Base-by-base conservation (phyloP, 1,140 invertebrate genomes). In the Heliothis virescens region DNA sequence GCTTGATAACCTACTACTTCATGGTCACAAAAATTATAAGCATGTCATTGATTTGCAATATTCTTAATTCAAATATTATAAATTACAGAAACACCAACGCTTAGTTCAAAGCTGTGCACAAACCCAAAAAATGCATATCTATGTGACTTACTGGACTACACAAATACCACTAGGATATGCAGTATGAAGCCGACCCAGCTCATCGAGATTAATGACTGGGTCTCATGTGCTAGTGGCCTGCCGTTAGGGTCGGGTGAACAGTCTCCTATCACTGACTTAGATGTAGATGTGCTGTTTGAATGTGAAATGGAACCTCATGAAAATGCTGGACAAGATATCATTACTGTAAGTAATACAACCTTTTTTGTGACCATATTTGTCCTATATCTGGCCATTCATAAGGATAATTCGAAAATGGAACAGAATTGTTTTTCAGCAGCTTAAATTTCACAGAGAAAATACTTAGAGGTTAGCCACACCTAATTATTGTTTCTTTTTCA, bases 241-340 rank as follows among this genome's bases (percentile, higher is more conserved):
- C 93, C 93, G 0, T 77, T 94, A 1, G 92, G 92, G 0, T 90
- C 86, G 0, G 79, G 81, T 41, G 91, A 94, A 13, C 79, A 80
- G 12, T 87, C 87, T 41, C 87, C 88, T 15, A 55, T 90, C 7
- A 89, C 88, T 18, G 92, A 93, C 34, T 72, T 93, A 7, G 89
- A 94, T 88, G 86, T 94, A n/a, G 91, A 94, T 78, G 85, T 94
- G 7, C 73, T 94, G 16, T 90, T 94, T 88, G 93, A 94, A 71
- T 94, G 93, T 91, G 92, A 94, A 79, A 91, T 94, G 91, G 92
- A 94, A 55, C 91, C 90, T 48, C 89, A 92, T 85, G 89, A 89
- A 80, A 85, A 67, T 21, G 89, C 85, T 69, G 79, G 87, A 67
- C 86, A 91, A 74, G 85, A 92, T 81, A 88, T 94, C 60, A 84